A percentile compares a stretch with the other conserved stretches of the same genome.
phyloP scores from a whole-genome alignment of 2,888 invertebrate species.

The Ophraella communa region DNA sequence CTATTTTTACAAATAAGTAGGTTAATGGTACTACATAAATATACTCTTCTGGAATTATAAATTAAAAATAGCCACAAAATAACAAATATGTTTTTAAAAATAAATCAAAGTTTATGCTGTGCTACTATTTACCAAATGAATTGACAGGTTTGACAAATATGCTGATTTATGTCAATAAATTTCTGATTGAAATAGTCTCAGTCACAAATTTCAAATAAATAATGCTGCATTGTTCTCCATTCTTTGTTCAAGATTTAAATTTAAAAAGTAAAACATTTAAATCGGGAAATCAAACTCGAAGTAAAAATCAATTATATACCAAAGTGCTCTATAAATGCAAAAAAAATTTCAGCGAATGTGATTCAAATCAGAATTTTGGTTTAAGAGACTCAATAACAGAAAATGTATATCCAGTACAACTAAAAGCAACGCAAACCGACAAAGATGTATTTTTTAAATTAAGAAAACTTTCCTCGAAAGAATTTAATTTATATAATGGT shows the following conservation, averaged over 20 bases:
- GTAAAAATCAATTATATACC: neutral
- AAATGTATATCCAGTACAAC: neutral
- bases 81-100: no score
- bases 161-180: neutral
- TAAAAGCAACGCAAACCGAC: neutral
- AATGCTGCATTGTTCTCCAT: neutral
- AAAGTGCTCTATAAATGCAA: neutral
- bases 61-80: no score
- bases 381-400: neutral
- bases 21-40: no score
- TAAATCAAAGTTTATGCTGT: neutral
- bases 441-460: neutral
- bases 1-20: no score
- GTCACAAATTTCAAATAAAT: neutral
- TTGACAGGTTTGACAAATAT: neutral
- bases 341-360: neutral
- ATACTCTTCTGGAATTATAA: no score
- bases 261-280: neutral
- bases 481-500: conserved; percentile 2
- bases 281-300: neutral
- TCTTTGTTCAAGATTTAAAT: neutral
- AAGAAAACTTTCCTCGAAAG: neutral
- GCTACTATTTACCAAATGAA: neutral
- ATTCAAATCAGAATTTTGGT: neutral
- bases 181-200: no score